Percentiles rank a stretch among this genome's conserved stretches.
Evolutionary conservation across 1,140 invertebrate genomes (phyloP).

Genomic region (Zaprionus inermis): DNA sequence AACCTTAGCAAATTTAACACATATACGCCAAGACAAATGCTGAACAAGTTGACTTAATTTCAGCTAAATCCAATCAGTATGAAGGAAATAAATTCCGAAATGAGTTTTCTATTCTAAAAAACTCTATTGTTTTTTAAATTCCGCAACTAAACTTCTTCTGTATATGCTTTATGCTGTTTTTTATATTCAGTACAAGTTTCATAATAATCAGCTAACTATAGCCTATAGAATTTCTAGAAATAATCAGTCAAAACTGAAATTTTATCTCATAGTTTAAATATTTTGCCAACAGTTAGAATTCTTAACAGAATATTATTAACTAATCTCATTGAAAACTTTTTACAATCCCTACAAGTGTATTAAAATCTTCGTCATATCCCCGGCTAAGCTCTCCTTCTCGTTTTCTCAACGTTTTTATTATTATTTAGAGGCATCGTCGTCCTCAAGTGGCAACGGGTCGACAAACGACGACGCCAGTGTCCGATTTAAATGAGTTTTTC

Average conservation of each 20-base stretch:
- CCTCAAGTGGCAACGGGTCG: conserved; percentile 55
- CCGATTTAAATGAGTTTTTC: conserved; percentile 80
- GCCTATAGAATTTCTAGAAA: background rate
- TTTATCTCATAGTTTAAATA: too few relatives aligned
- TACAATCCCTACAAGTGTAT: background rate
- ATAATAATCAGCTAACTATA: background rate
- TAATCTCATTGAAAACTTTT: too few relatives aligned
- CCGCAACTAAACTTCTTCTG: background rate
- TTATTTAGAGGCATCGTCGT: conserved; percentile 31
- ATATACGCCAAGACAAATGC: background rate
- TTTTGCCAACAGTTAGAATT: too few relatives aligned
- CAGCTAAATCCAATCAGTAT: background rate
- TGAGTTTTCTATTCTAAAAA: background rate
- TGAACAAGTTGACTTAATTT: background rate
- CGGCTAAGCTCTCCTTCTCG: conserved; percentile 5
- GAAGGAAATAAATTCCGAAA: background rate
- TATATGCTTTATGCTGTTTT: background rate
- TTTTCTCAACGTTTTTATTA: conserved; percentile 30
- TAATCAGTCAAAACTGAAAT: too few relatives aligned
- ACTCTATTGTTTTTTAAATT: background rate
- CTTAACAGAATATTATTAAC: too few relatives aligned
- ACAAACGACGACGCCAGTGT: conserved; percentile 35
- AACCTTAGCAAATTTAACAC: background rate
- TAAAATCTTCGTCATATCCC: background rate
- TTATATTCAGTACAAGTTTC: background rate